These are phyloP conservation scores for Epinephelus moara DNA, from an alignment of 2,113 vertebrate genomes.

Conservation along the genomic window DNA sequence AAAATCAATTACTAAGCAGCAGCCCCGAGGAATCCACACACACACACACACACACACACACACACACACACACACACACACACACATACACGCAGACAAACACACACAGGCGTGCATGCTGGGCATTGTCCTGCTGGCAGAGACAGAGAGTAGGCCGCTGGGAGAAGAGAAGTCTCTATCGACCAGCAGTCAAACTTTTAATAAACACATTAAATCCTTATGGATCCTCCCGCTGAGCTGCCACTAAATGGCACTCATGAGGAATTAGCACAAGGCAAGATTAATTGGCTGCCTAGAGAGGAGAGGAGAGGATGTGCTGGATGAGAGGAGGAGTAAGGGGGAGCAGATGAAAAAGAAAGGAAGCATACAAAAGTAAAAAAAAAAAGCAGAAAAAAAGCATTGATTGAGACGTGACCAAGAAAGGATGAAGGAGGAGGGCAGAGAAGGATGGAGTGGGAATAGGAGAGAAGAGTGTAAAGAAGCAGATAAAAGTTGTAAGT, in stretches of 20 bases:
- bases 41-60: conserved; percentile 27
- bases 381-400: neutral
- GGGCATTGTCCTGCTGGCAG: conserved; percentile 58
- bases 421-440: neutral
- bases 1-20: conserved; percentile 66
- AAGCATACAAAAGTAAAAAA: neutral
- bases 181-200: conserved; percentile 76
- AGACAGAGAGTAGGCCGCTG: conserved; percentile 51
- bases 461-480: neutral
- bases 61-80: conserved; percentile 33
- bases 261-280: conserved; percentile 73
- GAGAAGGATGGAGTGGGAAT: neutral
- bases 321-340: conserved; percentile 7
- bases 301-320: conserved; percentile 19
- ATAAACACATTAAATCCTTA: conserved; percentile 80
- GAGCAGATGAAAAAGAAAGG: conserved; percentile 1
- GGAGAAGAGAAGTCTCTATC: conserved; percentile 60
- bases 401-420: conserved; percentile 6
- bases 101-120: conserved; percentile 44
- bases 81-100: conserved; percentile 32
- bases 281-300: conserved; percentile 70
- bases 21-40: conserved; percentile 57
- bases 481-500: conserved; percentile 10
- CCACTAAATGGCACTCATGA: conserved; percentile 69
- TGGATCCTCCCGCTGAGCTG: conserved; percentile 72